Evolutionary conservation across 2,888 invertebrate species (phyloP).

Genomic region (Campaea margaritaria): DNA sequence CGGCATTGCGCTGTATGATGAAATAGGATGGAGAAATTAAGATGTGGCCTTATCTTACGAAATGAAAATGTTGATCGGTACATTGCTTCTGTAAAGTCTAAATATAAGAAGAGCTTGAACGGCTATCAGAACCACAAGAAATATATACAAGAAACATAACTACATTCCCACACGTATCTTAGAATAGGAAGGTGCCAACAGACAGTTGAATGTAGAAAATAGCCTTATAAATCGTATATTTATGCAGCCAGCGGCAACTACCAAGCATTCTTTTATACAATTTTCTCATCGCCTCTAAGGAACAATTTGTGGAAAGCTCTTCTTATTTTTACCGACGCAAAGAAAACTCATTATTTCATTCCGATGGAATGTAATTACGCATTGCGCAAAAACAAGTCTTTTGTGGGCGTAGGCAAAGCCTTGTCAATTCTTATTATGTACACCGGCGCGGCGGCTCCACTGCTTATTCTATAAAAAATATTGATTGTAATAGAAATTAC

Average conservation of each 20-base stretch:
- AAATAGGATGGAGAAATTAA: too few species aligned
- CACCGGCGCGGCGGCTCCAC: constrained; percentile 4
- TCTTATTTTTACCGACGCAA: constrained; percentile 50
- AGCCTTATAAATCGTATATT: constrained; percentile 8
- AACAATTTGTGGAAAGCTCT: constrained; percentile 57
- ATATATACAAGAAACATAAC: too few species aligned
- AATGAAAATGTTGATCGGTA: too few species aligned
- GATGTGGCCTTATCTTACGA: too few species aligned
- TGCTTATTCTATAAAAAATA: constrained; percentile 34
- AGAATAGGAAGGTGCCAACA: not conserved
- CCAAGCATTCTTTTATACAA: constrained; percentile 33
- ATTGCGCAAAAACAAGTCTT: constrained; percentile 48
- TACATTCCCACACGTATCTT: not conserved
- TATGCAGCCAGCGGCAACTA: constrained; percentile 34
- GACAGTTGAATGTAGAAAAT: constrained; percentile 1
- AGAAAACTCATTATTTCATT: constrained; percentile 57
- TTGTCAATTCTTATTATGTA: constrained; percentile 49
- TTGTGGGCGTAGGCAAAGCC: constrained; percentile 46
- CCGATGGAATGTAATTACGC: constrained; percentile 54
- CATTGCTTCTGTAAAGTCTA: too few species aligned
- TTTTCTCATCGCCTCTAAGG: constrained; percentile 50
- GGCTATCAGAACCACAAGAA: not conserved
- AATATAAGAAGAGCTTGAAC: not conserved
- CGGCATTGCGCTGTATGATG: too few species aligned
- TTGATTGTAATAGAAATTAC: constrained; percentile 18